Base-by-base conservation (phyloP, 2,113 vertebrate species). In the Baryphthengus martii region DNA sequence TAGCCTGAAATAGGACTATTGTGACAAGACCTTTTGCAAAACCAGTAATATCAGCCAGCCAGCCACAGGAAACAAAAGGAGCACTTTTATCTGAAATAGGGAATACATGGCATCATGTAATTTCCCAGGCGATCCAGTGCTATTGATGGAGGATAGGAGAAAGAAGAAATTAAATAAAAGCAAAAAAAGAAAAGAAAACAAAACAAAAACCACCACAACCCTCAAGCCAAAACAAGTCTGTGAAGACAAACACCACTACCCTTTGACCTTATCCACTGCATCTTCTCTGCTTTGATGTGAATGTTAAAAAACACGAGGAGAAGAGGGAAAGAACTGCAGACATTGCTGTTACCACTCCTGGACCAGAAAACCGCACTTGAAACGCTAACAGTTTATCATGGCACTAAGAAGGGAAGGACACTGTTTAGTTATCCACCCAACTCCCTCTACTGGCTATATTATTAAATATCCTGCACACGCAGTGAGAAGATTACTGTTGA, bases 391-490 rank as follows among this genome's bases (percentile, higher is more conserved):
- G 9, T 9, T 17, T 3, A 26, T 11, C 11, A 42, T 26, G 17
- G 35, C 84, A 86, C 72, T 3, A 39, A 91, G 28, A 44, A 7
- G 12, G 61, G 50, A 76, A 89, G 42, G n/a, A 80, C 47, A 11
- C 16, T 3, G 12, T 59, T 93, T 67, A 53, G 65, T 76, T 84
- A 90, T 78, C 86, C 49, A 52, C 23, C 40, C 55, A 58, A 35
- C 94, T 96, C 97, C 97, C 96, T 96, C 97, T 98, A 77, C 95
- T 88, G 97, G 97, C 72, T 88, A 17, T 44, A 50, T 52, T 56
- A 85, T 84, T 59, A 91, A 91, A 74, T 45, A 74, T 31, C 29
- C 49, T 71, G 39, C 33, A 67, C 35, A 37, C 16, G 33, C 4
- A 71, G 15, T 5, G 40, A 87, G 49, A 55, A 44, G 10, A 23